Evolutionary conservation across 2,888 invertebrate genomes (phyloP), one percentile per base, ranked within the genome.

Genomic region (Andrena flavipes): DNA sequence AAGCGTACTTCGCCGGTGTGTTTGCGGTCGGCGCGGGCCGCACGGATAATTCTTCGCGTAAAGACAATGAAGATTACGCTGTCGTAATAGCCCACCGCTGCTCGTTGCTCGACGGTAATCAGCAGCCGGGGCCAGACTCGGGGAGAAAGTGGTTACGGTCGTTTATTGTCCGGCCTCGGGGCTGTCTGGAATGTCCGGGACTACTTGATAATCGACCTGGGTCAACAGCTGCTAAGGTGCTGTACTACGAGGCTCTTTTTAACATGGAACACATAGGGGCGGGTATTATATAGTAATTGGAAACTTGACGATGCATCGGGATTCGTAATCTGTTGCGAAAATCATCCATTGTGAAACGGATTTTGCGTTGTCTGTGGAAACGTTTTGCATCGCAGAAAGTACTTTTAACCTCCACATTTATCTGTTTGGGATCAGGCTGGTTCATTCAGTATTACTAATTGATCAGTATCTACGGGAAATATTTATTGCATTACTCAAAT

Each of bases 151-250:
- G 62, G 80, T 72, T 68, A 23, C 63, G 68, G 67, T 63, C 80
- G 80, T 80, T 80, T 80, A 80, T 63, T 35, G 80, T 78, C 80
- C 60, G 79, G 79, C 79, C 70, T 71, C 70, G 79, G 70, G 42
- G 70, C 79, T 16, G 51, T 51, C 51, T 60, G 70, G 65, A 80
- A 78, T 62, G 79, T 70, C 70, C 65, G 65, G 48, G 70, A 71
- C 80, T 80, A 80, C 80, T 80, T 67, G 65, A 70, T 80, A 80
- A 80, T 80, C 80, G 79, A 62, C 80, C 79, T 78, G 20, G 62
- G 62, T 62, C 33, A 62, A 35, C 62, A 30, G 60, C 13, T 33
- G 33, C 33, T 30, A 26, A 2, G 33, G 8, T n/a, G 56, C 56
- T 10, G 23, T 16, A 8, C 56, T 63, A 65, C 71, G 35, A 49